phyloP scores from a whole-genome alignment of 2,888 invertebrate genomes.

The Drosophila subsilvestris region DNA sequence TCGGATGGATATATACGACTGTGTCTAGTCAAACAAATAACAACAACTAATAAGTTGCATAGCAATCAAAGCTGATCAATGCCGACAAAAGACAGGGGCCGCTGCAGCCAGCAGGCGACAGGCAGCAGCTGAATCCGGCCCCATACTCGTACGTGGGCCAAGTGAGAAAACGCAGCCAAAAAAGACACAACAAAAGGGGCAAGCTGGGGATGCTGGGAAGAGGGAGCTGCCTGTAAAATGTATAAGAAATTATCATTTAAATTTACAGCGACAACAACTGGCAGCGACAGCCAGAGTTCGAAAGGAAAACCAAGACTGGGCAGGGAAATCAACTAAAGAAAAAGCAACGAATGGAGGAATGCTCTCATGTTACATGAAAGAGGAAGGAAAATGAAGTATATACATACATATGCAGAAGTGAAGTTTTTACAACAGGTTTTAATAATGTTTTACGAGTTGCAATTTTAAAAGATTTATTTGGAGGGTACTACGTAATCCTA shows the following conservation, averaged over 20 bases:
- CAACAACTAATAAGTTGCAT: constrained; percentile 80
- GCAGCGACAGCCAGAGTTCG: constrained; percentile 29
- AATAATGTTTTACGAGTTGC: no score
- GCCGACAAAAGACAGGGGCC: constrained; percentile 71
- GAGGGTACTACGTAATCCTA: no score
- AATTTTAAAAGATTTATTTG: no score
- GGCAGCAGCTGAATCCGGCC: constrained; percentile 15
- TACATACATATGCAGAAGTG: no score
- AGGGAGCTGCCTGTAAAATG: constrained; percentile 48
- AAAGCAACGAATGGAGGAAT: constrained; percentile 28
- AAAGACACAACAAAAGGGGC: constrained; percentile 28
- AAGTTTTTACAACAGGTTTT: no score
- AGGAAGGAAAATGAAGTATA: background rate
- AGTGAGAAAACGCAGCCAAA: constrained; percentile 40
- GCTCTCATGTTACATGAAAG: background rate
- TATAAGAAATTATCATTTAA: constrained; percentile 71
- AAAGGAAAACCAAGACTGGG: constrained; percentile 42
- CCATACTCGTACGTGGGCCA: constrained; percentile 12
- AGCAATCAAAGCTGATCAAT: constrained; percentile 68
- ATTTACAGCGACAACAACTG: constrained; percentile 40
- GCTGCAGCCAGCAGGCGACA: constrained; percentile 15
- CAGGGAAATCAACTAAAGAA: constrained; percentile 22
- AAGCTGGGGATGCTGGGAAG: constrained; percentile 39
- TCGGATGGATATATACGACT: constrained; percentile 68
- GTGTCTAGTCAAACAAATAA: constrained; percentile 81